These are phyloP conservation scores for Sebastes dallii DNA, from an alignment of 2,797 vertebrate genomes.

Conservation along the genomic window DNA sequence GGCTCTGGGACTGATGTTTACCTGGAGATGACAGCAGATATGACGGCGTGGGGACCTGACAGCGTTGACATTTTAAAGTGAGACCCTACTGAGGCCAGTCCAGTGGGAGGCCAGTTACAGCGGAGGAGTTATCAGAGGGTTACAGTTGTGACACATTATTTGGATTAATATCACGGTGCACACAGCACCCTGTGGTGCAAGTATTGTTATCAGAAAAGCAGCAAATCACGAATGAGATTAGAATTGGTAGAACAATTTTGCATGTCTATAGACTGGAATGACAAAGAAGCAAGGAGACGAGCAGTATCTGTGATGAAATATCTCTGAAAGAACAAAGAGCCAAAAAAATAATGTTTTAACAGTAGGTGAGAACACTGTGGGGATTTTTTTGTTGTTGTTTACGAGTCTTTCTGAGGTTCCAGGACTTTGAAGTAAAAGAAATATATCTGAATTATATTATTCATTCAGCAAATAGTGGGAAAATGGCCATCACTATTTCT, in stretches of 20 bases:
- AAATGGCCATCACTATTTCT: too few relatives aligned
- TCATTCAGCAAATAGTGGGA: too few relatives aligned
- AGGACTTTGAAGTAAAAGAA: background rate
- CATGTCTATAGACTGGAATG: background rate
- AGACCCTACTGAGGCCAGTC: slow-evolving; percentile 38
- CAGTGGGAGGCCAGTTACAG: slow-evolving; percentile 35
- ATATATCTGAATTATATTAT: background rate
- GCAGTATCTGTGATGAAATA: background rate
- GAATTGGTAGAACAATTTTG: background rate
- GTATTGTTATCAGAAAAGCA: background rate
- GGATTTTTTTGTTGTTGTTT: background rate
- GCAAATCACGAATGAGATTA: background rate
- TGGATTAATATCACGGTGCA: slow-evolving; percentile 32
- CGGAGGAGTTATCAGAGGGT: slow-evolving; percentile 5
- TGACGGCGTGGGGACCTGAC: slow-evolving; percentile 40
- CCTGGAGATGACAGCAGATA: slow-evolving; percentile 43
- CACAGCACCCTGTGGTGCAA: background rate
- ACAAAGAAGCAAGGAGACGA: background rate
- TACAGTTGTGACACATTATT: slow-evolving; percentile 31
- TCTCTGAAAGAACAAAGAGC: background rate
- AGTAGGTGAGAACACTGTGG: background rate
- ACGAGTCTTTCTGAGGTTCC: background rate
- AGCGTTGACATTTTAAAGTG: slow-evolving; percentile 63
- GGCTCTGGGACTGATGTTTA: slow-evolving; percentile 31
- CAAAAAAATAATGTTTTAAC: background rate